These are phyloP conservation scores for Bombus superbus DNA, from an alignment of 1,140 invertebrate species.

Conservation along the genomic window DNA sequence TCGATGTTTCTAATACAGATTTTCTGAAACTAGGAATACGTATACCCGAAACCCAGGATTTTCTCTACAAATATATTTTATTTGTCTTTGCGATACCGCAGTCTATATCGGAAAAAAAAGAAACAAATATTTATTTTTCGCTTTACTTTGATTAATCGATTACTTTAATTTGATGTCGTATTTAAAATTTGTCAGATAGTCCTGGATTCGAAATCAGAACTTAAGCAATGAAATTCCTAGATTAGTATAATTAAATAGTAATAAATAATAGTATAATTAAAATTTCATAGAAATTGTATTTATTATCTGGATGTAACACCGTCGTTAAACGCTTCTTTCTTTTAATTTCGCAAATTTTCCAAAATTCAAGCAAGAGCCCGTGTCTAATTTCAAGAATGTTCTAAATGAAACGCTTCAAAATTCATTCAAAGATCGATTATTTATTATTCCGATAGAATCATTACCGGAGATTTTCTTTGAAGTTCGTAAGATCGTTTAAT, in stretches of 20 bases:
- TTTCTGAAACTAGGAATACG: not conserved
- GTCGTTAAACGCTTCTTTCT: too few relatives aligned
- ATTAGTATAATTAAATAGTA: too few relatives aligned
- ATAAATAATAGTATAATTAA: too few relatives aligned
- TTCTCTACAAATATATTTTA: not conserved
- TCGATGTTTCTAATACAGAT: not conserved
- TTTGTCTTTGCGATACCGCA: too few relatives aligned
- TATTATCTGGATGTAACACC: too few relatives aligned
- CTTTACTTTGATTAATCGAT: too few relatives aligned
- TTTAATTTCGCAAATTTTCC: too few relatives aligned
- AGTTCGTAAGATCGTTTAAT: not conserved
- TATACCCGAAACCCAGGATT: not conserved
- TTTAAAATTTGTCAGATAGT: not conserved
- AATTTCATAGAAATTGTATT: too few relatives aligned
- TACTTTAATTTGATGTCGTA: not conserved
- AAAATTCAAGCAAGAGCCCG: too few relatives aligned
- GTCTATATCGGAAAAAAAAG: too few relatives aligned
- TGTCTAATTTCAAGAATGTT: not conserved
- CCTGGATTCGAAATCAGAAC: not conserved
- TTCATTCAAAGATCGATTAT: not conserved
- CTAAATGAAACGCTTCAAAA: not conserved
- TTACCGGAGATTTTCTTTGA: not conserved
- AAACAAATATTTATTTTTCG: too few relatives aligned
- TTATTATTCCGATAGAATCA: not conserved
- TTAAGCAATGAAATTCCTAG: not conserved